phyloP scores from a whole-genome alignment of 2,113 vertebrate genomes.

The Sakesphorus luctuosus region DNA sequence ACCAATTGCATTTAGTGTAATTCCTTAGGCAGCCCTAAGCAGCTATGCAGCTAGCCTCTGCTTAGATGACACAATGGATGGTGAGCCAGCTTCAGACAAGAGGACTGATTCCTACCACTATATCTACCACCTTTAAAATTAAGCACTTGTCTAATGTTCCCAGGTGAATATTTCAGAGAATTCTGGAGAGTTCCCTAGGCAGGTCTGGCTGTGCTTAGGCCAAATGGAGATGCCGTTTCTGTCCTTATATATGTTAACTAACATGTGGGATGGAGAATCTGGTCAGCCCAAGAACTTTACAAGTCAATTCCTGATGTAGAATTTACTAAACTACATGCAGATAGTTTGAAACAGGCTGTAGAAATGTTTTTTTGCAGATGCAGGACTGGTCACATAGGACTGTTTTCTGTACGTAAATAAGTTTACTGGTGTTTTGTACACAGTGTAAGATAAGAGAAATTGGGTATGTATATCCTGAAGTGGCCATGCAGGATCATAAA shows the following conservation, averaged over 20 bases:
- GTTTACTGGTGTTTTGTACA: not conserved
- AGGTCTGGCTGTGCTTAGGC: not conserved
- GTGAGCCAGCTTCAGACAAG: not conserved
- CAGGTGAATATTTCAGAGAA: not conserved
- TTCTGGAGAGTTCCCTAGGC: not conserved
- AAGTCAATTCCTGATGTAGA: not conserved
- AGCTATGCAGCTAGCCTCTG: not conserved
- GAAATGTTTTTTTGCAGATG: not conserved
- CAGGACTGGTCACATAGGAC: not conserved
- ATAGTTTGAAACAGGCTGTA: not conserved
- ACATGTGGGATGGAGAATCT: not conserved
- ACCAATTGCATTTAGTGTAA: not conserved
- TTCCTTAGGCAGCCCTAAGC: not conserved
- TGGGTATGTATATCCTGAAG: not conserved
- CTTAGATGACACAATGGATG: not conserved
- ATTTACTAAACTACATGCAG: not conserved
- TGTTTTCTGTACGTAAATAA: rapidly evolving
- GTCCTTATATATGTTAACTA: not conserved
- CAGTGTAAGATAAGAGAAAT: not conserved
- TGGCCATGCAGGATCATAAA: not conserved
- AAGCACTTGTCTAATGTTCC: not conserved
- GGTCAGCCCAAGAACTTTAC: not conserved
- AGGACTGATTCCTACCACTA: not conserved
- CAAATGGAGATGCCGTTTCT: not conserved
- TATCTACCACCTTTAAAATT: not conserved